phyloP scores from a whole-genome alignment of 2,888 invertebrate genomes.

The Anaspis maculata region DNA sequence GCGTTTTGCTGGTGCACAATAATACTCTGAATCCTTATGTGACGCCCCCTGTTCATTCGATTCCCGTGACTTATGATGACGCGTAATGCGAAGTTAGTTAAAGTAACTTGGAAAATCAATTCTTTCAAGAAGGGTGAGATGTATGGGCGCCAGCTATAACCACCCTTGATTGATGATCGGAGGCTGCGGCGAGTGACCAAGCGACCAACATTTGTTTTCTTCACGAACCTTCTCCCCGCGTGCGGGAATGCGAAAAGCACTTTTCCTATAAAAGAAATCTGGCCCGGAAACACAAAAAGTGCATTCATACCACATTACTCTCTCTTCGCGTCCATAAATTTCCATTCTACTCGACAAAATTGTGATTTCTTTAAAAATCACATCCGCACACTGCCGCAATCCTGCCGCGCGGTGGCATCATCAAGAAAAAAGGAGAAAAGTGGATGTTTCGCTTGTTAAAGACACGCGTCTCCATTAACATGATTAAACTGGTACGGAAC shows the following conservation, averaged over 20 bases:
- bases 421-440: too few relatives aligned
- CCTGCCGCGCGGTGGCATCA: too few relatives aligned
- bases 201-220: constrained; percentile 38
- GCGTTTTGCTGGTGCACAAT: too few relatives aligned
- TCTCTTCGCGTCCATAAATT: constrained; percentile 1
- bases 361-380: background rate
- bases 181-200: constrained; percentile 30
- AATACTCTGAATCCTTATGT: too few relatives aligned
- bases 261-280: constrained; percentile 15
- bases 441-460: constrained; percentile 10
- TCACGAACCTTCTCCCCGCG: constrained; percentile 27
- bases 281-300: constrained; percentile 34
- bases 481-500: constrained; percentile 36
- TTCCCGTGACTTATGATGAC: too few relatives aligned
- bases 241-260: constrained; percentile 17
- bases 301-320: constrained; percentile 25
- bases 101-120: too few relatives aligned
- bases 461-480: constrained; percentile 30
- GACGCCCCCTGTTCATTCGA: too few relatives aligned
- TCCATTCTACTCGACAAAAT: too few relatives aligned
- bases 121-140: too few relatives aligned
- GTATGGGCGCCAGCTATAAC: too few relatives aligned
- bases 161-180: constrained; percentile 30
- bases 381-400: too few relatives aligned
- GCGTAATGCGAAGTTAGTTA: too few relatives aligned